Conservation (phyloP, 23 tunicate species). For the Styela clava region DNA sequence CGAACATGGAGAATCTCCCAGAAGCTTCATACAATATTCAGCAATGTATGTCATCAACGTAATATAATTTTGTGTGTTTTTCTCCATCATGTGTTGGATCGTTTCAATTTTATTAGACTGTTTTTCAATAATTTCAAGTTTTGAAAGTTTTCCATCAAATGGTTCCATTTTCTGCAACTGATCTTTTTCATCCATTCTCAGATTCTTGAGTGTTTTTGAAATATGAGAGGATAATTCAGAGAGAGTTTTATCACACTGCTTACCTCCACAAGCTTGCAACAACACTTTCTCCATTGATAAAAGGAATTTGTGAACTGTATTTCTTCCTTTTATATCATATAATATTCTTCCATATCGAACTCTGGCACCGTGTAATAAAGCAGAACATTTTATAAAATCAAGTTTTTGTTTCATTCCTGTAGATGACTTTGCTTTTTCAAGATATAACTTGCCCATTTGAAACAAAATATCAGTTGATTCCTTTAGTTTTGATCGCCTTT, state of each 20-base stretch:
- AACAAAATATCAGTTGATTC: slow-evolving; percentile 42
- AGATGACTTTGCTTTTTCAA: background rate
- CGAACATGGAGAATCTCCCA: slow-evolving; percentile 33
- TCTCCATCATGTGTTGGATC: slow-evolving; percentile 8
- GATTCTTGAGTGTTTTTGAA: background rate
- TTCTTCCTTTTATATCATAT: background rate
- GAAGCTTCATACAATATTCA: background rate
- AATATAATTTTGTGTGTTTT: slow-evolving; percentile 10
- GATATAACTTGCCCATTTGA: slow-evolving; percentile 43
- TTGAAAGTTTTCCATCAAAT: background rate
- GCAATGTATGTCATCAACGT: slow-evolving; percentile 19
- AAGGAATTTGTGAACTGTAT: background rate
- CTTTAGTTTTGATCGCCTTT: slow-evolving; percentile 33
- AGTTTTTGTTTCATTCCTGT: slow-evolving; percentile 39
- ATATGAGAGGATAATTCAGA: background rate
- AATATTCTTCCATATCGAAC: background rate
- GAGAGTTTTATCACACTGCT: background rate
- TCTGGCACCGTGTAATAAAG: slow-evolving; percentile 50
- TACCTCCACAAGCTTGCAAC: background rate
- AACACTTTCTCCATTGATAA: background rate
- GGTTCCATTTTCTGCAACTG: background rate
- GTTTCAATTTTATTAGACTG: background rate
- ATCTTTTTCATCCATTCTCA: background rate
- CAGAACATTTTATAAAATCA: slow-evolving; percentile 44
- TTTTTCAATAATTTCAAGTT: background rate